Evolutionary conservation across 2,113 vertebrate species (phyloP).

Genomic region (Plectropomus leopardus): DNA sequence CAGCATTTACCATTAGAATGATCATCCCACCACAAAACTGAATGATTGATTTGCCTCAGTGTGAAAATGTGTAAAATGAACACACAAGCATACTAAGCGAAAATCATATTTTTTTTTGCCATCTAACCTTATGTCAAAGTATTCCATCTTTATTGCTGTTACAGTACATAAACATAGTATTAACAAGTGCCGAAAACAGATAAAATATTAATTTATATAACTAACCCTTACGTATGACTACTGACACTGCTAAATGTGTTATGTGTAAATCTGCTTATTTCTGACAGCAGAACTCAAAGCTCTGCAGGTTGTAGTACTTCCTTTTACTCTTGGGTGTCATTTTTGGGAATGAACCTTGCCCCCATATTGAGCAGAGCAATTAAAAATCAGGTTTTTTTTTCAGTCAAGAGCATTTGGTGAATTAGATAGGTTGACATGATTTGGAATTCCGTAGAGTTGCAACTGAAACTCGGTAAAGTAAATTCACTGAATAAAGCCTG

Average conservation of each 20-base stretch:
- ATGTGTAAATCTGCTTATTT: background rate
- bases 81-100: no score
- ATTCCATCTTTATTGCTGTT: background rate
- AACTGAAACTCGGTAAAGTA: background rate
- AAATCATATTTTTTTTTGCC: background rate
- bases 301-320: no score
- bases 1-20: background rate
- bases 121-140: background rate
- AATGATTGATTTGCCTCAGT: background rate
- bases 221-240: background rate
- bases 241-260: background rate
- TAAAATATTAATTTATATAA: background rate
- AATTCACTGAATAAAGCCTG: constrained; percentile 4
- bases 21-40: background rate
- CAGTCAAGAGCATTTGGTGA: background rate
- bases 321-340: background rate
- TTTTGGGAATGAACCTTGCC: background rate
- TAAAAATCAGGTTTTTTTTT: background rate
- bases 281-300: no score
- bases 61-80: no score
- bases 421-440: background rate
- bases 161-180: no score
- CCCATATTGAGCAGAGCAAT: background rate
- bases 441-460: background rate
- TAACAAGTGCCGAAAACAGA: background rate